These are phyloP conservation scores for Amiota communis DNA, from an alignment of 2,888 invertebrate genomes.

Conservation along the genomic window DNA sequence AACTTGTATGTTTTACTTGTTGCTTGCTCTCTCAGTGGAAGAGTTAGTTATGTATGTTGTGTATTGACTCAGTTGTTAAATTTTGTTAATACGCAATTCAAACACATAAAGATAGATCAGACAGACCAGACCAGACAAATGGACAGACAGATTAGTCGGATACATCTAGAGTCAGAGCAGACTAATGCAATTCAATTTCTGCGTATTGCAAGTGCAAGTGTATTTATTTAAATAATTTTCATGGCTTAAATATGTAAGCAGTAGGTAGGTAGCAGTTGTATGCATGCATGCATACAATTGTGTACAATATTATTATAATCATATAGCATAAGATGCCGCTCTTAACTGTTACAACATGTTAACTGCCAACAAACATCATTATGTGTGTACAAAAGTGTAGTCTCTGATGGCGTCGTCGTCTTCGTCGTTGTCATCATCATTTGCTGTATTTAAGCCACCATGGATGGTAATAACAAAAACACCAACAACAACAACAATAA, in stretches of 20 bases:
- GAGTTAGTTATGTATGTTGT: too few relatives aligned
- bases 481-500: conserved; percentile 1
- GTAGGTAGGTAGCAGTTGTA: background rate
- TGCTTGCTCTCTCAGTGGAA: too few relatives aligned
- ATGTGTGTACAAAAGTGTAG: conserved; percentile 33
- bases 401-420: background rate
- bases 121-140: background rate
- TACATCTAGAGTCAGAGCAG: background rate
- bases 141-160: background rate
- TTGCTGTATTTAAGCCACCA: conserved; percentile 49
- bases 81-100: too few relatives aligned
- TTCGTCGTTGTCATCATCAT: conserved; percentile 40
- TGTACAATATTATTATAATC: background rate
- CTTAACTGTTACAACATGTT: conserved; percentile 47
- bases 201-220: too few relatives aligned
- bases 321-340: conserved; percentile 56
- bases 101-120: too few relatives aligned
- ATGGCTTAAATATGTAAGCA: background rate
- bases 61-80: too few relatives aligned
- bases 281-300: background rate
- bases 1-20: too few relatives aligned
- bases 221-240: too few relatives aligned
- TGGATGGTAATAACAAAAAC: too few relatives aligned
- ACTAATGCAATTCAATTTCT: background rate
- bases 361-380: conserved; percentile 26